These are phyloP conservation scores for Canis aureus DNA, from an alignment of 2,113 vertebrate genomes.

Conservation along the genomic window DNA sequence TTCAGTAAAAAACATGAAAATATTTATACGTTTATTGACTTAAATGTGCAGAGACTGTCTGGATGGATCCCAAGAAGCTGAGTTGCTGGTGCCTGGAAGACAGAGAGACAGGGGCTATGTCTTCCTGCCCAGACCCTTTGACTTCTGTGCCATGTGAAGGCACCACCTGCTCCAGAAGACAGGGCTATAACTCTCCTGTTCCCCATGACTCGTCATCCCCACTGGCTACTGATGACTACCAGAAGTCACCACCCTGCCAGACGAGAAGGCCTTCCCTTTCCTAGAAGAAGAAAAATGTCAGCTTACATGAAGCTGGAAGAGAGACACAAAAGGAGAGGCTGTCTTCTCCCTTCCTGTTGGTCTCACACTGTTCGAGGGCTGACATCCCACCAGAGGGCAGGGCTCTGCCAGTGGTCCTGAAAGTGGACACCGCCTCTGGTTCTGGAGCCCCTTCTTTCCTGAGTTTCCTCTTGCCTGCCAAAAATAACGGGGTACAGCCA, in stretches of 20 bases:
- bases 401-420: background rate
- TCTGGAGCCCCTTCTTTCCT: background rate
- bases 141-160: background rate
- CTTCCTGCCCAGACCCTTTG: background rate
- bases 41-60: background rate
- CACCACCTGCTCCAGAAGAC: background rate
- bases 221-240: background rate
- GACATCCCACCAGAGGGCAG: background rate
- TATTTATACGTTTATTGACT: background rate
- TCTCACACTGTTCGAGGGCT: fast-evolving
- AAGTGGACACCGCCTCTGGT: fast-evolving
- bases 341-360: background rate
- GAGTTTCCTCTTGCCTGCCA: background rate
- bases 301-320: background rate
- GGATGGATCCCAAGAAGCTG: background rate
- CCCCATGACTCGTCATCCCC: background rate
- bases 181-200: background rate
- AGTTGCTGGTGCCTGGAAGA: background rate
- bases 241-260: background rate
- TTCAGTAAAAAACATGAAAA: slow-evolving; percentile 12
- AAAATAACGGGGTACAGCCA: background rate
- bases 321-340: background rate
- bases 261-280: background rate
- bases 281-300: background rate
- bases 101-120: too few species aligned